Evolutionary conservation across 2,888 invertebrate species (phyloP).

Genomic region (Chirona hameri): DNA sequence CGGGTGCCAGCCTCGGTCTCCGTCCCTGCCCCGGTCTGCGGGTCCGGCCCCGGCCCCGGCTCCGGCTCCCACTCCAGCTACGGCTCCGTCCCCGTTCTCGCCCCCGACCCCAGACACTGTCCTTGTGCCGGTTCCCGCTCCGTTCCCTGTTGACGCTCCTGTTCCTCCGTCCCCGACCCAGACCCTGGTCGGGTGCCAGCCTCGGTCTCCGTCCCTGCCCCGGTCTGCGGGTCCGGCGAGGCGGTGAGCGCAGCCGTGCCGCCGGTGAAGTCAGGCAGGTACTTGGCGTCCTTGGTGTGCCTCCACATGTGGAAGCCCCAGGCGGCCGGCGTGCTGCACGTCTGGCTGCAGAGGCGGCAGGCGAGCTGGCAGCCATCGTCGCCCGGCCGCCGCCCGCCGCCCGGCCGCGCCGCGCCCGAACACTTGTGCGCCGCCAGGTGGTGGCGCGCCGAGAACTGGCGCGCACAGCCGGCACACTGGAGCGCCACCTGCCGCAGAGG

Average conservation of each 20-base stretch:
- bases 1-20: no score
- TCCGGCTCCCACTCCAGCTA: no score
- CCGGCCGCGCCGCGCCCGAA: neutral
- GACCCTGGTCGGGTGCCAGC: no score
- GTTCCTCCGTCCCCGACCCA: no score
- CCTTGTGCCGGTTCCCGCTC: no score
- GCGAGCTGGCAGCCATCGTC: neutral
- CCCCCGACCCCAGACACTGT: no score
- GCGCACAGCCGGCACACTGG: neutral
- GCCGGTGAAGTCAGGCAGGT: constrained; percentile 23
- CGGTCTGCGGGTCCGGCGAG: no score
- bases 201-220: no score
- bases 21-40: no score
- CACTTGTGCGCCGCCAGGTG: constrained; percentile 9
- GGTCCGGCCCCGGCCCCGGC: no score
- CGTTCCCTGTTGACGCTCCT: no score
- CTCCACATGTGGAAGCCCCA: constrained; percentile 36
- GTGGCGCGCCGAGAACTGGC: neutral
- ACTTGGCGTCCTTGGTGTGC: constrained; percentile 34
- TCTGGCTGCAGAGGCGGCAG: neutral
- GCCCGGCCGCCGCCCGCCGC: neutral
- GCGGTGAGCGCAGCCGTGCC: neutral
- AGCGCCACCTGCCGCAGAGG: neutral
- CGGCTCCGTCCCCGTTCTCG: no score
- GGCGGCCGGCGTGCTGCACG: constrained; percentile 11